Base-by-base conservation (phyloP, 2,113 vertebrate species). In the Rhadina sibilatrix region DNA sequence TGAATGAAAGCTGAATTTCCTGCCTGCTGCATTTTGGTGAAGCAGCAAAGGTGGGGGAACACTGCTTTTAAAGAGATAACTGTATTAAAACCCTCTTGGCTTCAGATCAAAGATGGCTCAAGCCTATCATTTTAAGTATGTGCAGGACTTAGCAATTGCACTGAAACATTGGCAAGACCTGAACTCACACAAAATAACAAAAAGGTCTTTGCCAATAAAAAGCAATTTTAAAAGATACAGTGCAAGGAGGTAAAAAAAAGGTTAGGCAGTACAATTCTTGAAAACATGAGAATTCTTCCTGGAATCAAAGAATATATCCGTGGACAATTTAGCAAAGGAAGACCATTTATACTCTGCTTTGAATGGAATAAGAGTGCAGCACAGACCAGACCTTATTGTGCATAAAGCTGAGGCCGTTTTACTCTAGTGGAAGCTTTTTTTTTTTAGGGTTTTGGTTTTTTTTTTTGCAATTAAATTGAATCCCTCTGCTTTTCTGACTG, bases 1-100 rank as follows among this genome's bases (percentile, higher is more conserved):
- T 94, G 96, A 96, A 96, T 90, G 87, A 84, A 96, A 89, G 72
- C 60, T 87, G 91, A 96, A 96, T 95, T 97, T 89, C 96, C 94
- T 96, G 64, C 95, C 92, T 91, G 42, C 53, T 89, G 63, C 5
- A 1, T 84, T 96, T 96, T 84, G 92, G 79, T 92, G 93, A 93
- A 89, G 74, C 80, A 90, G 89, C 35, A 49, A 15, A 74, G 76
- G 77, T 75, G 65, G 12, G 15, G 38, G 66, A 82, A 35, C 28
- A 18, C 35, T 96, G 70, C 93, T 96, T 95, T 96, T 97, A 93
- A 59, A 93, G 42, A 70, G 69, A 89, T 93, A 75, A 82, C 83
- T 95, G 31, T 60, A 90, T 74, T 90, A 88, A 57, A 91, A 79
- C 59, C 50, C 50, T 84, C 92, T 95, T 97, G 98, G 97, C 97